These are phyloP conservation scores for Harpagifer antarcticus DNA, from an alignment of 2,797 vertebrate species.

Conservation along the genomic window DNA sequence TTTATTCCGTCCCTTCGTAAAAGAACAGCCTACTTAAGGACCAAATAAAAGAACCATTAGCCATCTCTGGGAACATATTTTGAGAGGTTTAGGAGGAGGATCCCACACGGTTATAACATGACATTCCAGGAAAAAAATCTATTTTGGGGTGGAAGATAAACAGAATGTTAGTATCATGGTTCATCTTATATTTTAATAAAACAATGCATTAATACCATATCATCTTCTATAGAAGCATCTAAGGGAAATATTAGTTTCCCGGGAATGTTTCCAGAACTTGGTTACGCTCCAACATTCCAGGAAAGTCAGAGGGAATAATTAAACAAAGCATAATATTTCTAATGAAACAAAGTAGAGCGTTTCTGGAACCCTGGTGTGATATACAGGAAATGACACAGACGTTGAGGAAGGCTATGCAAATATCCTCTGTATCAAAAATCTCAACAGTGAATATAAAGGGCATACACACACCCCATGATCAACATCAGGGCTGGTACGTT, in stretches of 20 bases:
- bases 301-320: not conserved
- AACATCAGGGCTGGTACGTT: not conserved
- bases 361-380: not conserved
- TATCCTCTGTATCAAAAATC: not conserved
- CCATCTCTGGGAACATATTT: not conserved
- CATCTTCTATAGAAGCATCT: no score
- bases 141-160: not conserved
- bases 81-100: no score
- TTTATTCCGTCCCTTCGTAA: not conserved
- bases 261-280: constrained; percentile 7
- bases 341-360: constrained; percentile 10
- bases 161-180: not conserved
- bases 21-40: not conserved
- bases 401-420: constrained; percentile 8
- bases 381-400: constrained; percentile 8
- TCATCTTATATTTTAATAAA: not conserved
- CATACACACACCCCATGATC: constrained; percentile 1
- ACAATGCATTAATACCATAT: not conserved
- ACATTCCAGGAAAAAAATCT: constrained; percentile 1
- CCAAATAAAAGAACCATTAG: constrained; percentile 15
- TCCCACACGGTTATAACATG: constrained; percentile 1
- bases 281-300: not conserved
- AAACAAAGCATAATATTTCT: constrained; percentile 3
- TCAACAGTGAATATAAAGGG: not conserved
- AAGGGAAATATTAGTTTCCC: not conserved